Conservation (phyloP, 2,888 invertebrate genomes). For the Caenorhabditis auriculariae region DNA sequence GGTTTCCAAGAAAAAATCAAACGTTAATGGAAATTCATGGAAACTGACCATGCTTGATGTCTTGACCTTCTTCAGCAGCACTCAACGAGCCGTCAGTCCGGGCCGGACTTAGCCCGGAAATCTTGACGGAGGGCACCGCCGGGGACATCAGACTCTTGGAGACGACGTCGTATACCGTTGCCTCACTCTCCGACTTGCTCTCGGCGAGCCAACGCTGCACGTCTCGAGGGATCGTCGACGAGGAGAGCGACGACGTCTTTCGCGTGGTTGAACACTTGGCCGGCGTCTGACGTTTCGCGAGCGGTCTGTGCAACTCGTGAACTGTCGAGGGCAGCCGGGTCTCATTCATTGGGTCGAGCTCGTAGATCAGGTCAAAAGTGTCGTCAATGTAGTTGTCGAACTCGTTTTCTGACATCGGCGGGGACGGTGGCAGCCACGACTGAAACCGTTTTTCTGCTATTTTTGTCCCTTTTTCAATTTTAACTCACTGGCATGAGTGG, state of each 20-base stretch:
- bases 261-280: no score
- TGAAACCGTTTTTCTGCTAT: no score
- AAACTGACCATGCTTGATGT: no score
- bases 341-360: slow-evolving; percentile 43
- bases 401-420: slow-evolving; percentile 80
- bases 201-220: background rate
- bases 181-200: slow-evolving; percentile 4
- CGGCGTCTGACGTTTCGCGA: slow-evolving; percentile 21
- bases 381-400: slow-evolving; percentile 80
- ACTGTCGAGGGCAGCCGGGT: slow-evolving; percentile 28
- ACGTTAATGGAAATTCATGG: no score
- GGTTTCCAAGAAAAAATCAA: no score
- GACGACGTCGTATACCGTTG: slow-evolving; percentile 11
- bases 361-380: slow-evolving; percentile 80
- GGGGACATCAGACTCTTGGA: slow-evolving; percentile 11
- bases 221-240: no score
- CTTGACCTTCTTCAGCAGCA: no score
- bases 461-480: no score
- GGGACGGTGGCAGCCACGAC: slow-evolving; percentile 97
- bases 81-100: no score
- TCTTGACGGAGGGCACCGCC: slow-evolving; percentile 41
- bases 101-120: no score
- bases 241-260: background rate
- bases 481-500: slow-evolving; percentile 30
- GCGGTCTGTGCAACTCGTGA: slow-evolving; percentile 35